phyloP scores from a whole-genome alignment of 1,140 invertebrate genomes.

The Halictus rubicundus region DNA sequence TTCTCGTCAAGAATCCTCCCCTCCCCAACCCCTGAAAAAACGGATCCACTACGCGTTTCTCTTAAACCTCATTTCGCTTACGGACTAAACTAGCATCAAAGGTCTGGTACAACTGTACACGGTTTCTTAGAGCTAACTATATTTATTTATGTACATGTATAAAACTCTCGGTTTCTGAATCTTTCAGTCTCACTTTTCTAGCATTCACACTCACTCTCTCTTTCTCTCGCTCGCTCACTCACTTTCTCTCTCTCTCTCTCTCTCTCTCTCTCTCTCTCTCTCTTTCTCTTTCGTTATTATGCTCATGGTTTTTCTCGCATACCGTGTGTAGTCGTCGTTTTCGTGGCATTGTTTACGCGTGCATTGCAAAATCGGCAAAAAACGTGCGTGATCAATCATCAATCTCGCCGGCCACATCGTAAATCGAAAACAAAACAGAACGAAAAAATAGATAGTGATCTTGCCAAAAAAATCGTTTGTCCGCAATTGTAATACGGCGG shows the following conservation, averaged over 20 bases:
- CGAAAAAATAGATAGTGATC: not conserved
- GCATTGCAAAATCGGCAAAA: no score
- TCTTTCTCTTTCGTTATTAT: not conserved
- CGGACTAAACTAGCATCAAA: constrained; percentile 8
- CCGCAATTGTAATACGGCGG: not conserved
- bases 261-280: constrained; percentile 4
- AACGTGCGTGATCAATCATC: no score
- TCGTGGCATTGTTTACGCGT: constrained; percentile 14
- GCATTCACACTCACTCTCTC: not conserved
- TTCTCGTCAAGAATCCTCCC: constrained; percentile 25
- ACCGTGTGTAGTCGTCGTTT: constrained; percentile 15
- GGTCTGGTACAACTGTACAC: constrained; percentile 38
- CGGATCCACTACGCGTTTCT: not conserved
- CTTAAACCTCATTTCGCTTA: constrained; percentile 4
- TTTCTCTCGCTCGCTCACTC: not conserved
- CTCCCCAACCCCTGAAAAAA: not conserved
- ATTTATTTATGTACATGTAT: constrained; percentile 41
- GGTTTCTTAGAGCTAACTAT: constrained; percentile 36
- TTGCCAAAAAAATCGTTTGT: constrained; percentile 9
- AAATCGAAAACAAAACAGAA: constrained; percentile 20
- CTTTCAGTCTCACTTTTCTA: constrained; percentile 30
- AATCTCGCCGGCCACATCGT: not conserved
- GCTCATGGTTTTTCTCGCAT: not conserved
- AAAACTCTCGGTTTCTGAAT: constrained; percentile 44
- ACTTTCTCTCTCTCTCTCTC: not conserved